Evolutionary conservation across 2,888 invertebrate genomes (phyloP), one percentile per base, ranked within the genome.

Genomic region (Lochmaea crataegi): DNA sequence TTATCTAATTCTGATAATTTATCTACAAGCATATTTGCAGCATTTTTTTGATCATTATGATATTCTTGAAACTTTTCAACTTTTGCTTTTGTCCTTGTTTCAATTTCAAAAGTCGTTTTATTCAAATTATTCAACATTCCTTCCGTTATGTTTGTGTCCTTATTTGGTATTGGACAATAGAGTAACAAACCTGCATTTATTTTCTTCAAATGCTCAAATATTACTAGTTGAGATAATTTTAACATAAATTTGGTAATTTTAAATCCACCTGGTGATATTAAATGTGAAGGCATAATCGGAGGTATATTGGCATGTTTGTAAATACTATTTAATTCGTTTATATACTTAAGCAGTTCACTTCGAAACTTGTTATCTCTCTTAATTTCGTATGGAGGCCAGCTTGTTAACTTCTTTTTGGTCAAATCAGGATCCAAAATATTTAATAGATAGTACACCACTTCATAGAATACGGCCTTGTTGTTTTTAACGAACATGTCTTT

Each of bases 401-500:
- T 75, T 5, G 79, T 70, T 32, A 85, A 68, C 74, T 81, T 84
- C 70, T 83, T 73, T 76, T 83, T 83, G 5, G 84, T 82, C 22
- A 80, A 71, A 42, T 77, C 75, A 4, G 85, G 82, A 77, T 85
- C 79, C 26, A 86, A 72, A n/a, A 83, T 80, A 38, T 80, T 77
- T 61, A 86, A 74, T 12, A 87, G 77, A 66, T 85, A 87, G 71
- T 86, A 80, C 12, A 83, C 75, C 0, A 85, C 83, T 69, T 85
- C 82, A 56, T 83, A 83, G 71, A 85, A 86, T 18, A 84, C 86
- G 10, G 80, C 75, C 74, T 84, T 85, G 79, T 86, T 87, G 58
- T 81, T 85, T 78, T 85, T 86, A 1, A 79, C 72, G 71, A 87
- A 87, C 86, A 87, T 87, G 71, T 85, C 83, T 70, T 77, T 81